Base-by-base conservation (phyloP, 1,140 invertebrate genomes). In the Drosophila kohkoa region DNA sequence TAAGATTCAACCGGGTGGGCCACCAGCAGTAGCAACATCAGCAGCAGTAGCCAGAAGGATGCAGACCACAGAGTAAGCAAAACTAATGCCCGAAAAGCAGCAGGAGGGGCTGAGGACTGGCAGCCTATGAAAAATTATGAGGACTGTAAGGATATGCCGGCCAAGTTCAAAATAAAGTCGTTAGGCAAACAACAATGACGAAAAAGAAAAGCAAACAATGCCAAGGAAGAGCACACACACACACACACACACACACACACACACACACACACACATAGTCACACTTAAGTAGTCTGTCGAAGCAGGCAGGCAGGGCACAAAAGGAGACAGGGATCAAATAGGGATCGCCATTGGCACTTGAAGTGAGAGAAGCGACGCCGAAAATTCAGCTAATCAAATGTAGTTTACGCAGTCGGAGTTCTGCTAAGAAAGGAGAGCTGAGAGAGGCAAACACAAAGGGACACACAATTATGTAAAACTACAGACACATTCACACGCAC, bases 381-480 rank as follows among this genome's bases (percentile, higher is more conserved):
- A 88, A 80, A 77, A 62, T 82, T 75, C 54, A 70, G 83, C 83
- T 88, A 87, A 87, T 87, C 83, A 87, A 88, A 88, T 88, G 67
- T 73, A 73, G 69, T 85, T 85, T 69, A 85, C 68, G 52, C 65
- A 28, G 54, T 28, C 57, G 70, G 16, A 59, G 30, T 16, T 5
- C 15, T 3, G 7, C 45, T 2, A 16, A 11, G 16, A 60, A 58
- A 77, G 65, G 54, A 43, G 13, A 7, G 11, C 25, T 13, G 35
- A 10, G 20, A 43, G 32, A 13, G 46, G 68, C 70, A 68, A 54
- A 54, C 49, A 28, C 52, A 54, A 32, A 48, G 25, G 41, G 45
- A 62, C 45, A 46, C 79, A 48, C 64, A 75, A 81, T 81, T 79
- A 86, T 87, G 76, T 70, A 77, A 88, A 75, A 72, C 71, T 58